Evolutionary conservation across 1,140 invertebrate genomes (phyloP), one percentile per base, ranked within the genome.

Genomic region (Papilio dardanus): DNA sequence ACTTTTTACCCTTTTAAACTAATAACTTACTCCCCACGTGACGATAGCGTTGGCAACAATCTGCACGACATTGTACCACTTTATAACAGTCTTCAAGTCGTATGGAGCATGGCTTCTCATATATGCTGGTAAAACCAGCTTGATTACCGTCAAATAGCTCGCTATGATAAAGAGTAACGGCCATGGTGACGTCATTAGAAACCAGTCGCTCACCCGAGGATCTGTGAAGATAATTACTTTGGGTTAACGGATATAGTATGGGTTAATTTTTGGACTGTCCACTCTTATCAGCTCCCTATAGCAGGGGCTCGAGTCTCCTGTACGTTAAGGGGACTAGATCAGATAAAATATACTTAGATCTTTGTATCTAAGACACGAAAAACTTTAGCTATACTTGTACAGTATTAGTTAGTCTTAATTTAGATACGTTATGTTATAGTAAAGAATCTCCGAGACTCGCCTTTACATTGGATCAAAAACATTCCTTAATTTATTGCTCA

Each of bases 91-190:
- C 67, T 83, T 88, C 37, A 94, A 77, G 2, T 90, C 69, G 73
- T 86, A 93, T 0, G 93, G 79, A 28, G 76, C 76, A 21, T 86
- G 85, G 67, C 83, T 73, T 69, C 76, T 82, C 93, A 94, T 94
- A 77, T 89, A 94, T n/a, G 79, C 89, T 2, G 96, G 97, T 10
- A 97, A 95, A 3, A 96, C 74, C 5, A 94, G 80, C 78, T 95
- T 95, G 12, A 97, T 94, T 37, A 95, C 90, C 67, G 94, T 92
- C 58, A 97, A 89, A 82, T 97, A 97, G 33, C 94, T 87, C 6
- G 93, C 80, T 78, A 97, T 94, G 50, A 97, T 93, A 3, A 77
- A 74, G 2, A 94, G 2, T 2, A 92, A 76, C 12, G 92, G 93
- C 89, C 94, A 94, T 75, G 95, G 95, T 67, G 93, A 92, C 3